phyloP scores from a whole-genome alignment of 2,797 vertebrate genomes.

The Taeniopygia guttata region DNA sequence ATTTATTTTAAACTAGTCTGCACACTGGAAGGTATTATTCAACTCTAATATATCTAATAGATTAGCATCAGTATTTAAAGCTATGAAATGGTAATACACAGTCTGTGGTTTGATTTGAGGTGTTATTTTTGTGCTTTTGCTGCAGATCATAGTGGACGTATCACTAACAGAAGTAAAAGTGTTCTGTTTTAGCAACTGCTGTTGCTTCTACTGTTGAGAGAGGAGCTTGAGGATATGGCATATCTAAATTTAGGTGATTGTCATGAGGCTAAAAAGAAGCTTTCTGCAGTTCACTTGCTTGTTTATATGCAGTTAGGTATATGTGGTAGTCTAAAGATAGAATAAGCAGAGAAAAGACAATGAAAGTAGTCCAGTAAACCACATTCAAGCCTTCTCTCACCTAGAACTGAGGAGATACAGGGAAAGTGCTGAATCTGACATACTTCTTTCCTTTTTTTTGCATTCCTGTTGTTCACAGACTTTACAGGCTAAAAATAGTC shows the following conservation, averaged over 20 bases:
- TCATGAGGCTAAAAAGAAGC: background rate
- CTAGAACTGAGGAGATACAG: background rate
- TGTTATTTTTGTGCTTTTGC: background rate
- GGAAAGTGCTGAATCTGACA: background rate
- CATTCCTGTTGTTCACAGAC: background rate
- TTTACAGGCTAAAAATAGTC: background rate
- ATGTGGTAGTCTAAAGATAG: background rate
- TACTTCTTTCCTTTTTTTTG: background rate
- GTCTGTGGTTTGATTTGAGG: background rate
- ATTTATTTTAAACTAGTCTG: background rate
- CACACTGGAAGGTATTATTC: background rate
- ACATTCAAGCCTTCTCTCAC: background rate
- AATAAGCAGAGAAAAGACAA: background rate
- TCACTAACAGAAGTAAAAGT: background rate
- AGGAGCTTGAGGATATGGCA: background rate
- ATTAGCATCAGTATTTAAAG: background rate
- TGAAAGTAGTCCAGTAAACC: background rate
- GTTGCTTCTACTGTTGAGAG: background rate
- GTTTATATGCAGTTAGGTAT: background rate
- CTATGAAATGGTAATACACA: background rate
- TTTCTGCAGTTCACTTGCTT: background rate
- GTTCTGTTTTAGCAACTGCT: background rate
- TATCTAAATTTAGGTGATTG: background rate
- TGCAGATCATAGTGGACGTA: background rate
- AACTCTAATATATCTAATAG: background rate